phyloP scores from a whole-genome alignment of 2,113 vertebrate species.

The Brachionichthys hirsutus region DNA sequence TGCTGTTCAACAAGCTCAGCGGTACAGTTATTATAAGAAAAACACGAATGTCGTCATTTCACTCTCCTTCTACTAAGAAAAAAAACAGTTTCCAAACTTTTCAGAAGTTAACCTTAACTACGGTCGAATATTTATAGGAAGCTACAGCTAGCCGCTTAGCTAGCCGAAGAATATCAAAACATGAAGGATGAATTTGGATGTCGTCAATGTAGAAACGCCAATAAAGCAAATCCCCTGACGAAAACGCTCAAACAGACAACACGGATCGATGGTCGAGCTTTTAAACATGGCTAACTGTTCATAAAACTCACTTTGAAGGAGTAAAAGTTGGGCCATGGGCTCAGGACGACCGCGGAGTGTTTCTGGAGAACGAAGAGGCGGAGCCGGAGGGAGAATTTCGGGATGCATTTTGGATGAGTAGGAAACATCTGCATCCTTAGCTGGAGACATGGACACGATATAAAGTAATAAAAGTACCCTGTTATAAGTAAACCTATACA shows the following conservation, averaged over 20 bases:
- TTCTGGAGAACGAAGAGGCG: constrained; percentile 40
- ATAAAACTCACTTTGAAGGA: constrained; percentile 48
- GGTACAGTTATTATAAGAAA: not conserved
- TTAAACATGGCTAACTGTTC: not conserved
- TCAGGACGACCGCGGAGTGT: constrained; percentile 16
- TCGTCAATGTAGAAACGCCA: not conserved
- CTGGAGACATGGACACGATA: too few species aligned
- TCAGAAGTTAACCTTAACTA: not conserved
- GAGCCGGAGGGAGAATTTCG: constrained; percentile 32
- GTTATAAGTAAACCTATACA: too few species aligned
- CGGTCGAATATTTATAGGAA: not conserved
- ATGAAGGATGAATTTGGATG: constrained; percentile 29
- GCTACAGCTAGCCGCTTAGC: constrained; percentile 61
- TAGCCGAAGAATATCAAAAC: constrained; percentile 41
- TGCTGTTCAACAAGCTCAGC: not conserved
- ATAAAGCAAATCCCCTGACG: rapidly evolving
- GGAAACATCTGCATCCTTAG: not conserved
- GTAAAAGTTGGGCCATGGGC: constrained; percentile 26
- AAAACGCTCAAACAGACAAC: not conserved
- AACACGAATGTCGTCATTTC: not conserved
- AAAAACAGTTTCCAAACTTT: not conserved
- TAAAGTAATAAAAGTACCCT: too few species aligned
- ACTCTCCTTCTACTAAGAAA: rapidly evolving
- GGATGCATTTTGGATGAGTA: too few species aligned
- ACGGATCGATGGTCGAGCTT: rapidly evolving